Conservation (phyloP, 2,797 vertebrate species). For the Pteropus rufus region DNA sequence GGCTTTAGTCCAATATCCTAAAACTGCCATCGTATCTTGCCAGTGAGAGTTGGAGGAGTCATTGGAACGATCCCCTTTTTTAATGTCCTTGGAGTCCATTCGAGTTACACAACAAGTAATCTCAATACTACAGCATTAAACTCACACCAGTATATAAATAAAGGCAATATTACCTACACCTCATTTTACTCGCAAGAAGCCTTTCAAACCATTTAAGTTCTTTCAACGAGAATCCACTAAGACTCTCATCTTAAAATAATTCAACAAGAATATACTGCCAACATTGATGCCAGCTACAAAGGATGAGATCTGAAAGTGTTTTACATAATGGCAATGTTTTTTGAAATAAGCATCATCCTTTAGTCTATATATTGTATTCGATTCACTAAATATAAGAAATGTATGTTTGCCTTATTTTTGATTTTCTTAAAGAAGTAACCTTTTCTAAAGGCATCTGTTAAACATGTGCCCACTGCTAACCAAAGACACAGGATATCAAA, state of each 20-base stretch:
- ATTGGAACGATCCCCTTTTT: not conserved
- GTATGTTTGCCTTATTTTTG: not conserved
- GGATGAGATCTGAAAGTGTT: not conserved
- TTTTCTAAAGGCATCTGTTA: not conserved
- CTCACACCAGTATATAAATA: not conserved
- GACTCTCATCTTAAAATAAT: not conserved
- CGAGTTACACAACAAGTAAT: not conserved
- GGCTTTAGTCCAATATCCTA: not conserved
- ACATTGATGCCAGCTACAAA: not conserved
- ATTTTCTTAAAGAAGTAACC: not conserved
- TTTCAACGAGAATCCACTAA: not conserved
- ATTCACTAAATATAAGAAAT: not conserved
- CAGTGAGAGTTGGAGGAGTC: not conserved
- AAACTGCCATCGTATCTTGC: not conserved
- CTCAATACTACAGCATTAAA: not conserved
- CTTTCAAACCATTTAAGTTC: not conserved
- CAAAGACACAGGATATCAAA: not conserved
- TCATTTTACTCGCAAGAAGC: not conserved
- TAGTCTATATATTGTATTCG: not conserved
- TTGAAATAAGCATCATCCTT: not conserved
- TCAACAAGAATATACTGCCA: not conserved
- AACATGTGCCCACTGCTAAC: not conserved
- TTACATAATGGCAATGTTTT: not conserved
- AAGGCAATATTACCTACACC: not conserved
- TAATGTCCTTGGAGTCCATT: not conserved